phyloP scores from a whole-genome alignment of 1,140 invertebrate species.

The Leptinotarsa texana region DNA sequence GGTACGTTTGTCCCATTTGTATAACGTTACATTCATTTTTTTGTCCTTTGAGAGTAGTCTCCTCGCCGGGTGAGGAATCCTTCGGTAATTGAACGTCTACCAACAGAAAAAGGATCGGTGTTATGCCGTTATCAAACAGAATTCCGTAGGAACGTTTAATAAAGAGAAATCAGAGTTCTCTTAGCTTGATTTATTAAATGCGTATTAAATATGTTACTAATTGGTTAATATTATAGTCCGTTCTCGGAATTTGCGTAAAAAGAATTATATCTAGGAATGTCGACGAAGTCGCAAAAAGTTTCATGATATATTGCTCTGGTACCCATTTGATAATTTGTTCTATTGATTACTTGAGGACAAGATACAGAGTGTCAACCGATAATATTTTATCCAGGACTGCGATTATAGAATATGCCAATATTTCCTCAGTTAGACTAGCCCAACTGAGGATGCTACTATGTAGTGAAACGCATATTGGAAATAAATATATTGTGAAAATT shows the following conservation, averaged over 20 bases:
- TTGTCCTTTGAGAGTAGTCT: slow-evolving; percentile 16
- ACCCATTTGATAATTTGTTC: slow-evolving; percentile 20
- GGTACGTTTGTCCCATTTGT: slow-evolving; percentile 20
- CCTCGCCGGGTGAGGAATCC: slow-evolving; percentile 8
- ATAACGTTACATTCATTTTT: slow-evolving; percentile 25
- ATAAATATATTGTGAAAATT: too few species aligned
- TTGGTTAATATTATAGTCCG: slow-evolving; percentile 25
- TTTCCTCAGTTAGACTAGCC: too few species aligned
- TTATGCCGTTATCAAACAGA: slow-evolving; percentile 24
- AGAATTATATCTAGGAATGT: slow-evolving; percentile 22
- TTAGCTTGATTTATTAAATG: slow-evolving; percentile 27
- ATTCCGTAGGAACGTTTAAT: slow-evolving; percentile 22
- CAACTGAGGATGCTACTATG: too few species aligned
- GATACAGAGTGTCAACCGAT: neutral
- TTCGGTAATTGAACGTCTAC: slow-evolving; percentile 23
- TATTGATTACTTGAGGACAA: slow-evolving; percentile 14
- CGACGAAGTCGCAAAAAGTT: slow-evolving; percentile 1
- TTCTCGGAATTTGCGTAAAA: slow-evolving; percentile 23
- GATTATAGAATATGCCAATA: too few species aligned
- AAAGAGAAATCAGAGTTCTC: slow-evolving; percentile 27
- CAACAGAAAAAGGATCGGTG: slow-evolving; percentile 17
- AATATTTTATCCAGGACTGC: too few species aligned
- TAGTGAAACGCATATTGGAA: too few species aligned
- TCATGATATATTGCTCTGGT: slow-evolving; percentile 19
- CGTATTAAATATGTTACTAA: slow-evolving; percentile 29